A percentile compares a stretch with the other conserved stretches of the same genome.
phyloP scores from a whole-genome alignment of 1,140 invertebrate species.

The Drosophila lacteicornis region DNA sequence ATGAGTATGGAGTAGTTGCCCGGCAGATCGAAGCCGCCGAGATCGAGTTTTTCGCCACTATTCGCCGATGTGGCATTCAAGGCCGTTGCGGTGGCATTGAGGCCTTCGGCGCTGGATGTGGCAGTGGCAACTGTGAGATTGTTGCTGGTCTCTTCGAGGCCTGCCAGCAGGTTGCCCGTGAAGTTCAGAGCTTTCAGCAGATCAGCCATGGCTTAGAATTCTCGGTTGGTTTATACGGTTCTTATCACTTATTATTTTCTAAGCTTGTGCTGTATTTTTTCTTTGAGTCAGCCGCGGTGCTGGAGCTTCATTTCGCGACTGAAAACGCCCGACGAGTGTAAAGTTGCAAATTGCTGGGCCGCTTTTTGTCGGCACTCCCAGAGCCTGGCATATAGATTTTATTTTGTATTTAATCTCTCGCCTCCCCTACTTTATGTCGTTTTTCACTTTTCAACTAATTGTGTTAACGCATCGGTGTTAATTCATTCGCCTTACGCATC shows the following conservation, averaged over 20 bases:
- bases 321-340: constrained; percentile 63
- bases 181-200: constrained; percentile 71
- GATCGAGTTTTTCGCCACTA: constrained; percentile 67
- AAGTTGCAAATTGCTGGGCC: constrained; percentile 70
- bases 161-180: constrained; percentile 68
- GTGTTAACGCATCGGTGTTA: constrained; percentile 78
- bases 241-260: constrained; percentile 4
- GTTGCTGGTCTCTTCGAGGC: constrained; percentile 54
- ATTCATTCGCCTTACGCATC: constrained; percentile 78
- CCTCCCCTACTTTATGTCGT: constrained; percentile 52
- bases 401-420: constrained; percentile 49
- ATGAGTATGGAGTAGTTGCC: constrained; percentile 84
- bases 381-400: constrained; percentile 52
- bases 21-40: constrained; percentile 74
- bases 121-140: constrained; percentile 28
- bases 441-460: constrained; percentile 82
- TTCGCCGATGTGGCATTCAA: constrained; percentile 41
- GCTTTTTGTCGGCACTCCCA: constrained; percentile 66
- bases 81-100: constrained; percentile 53
- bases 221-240: constrained; percentile 6
- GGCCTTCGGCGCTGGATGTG: constrained; percentile 25
- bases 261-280: constrained; percentile 16
- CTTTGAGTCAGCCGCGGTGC: constrained; percentile 61
- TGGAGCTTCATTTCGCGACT: constrained; percentile 81
- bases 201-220: constrained; percentile 52